Conservation (phyloP, 2,797 vertebrate genomes). For the Phylloscopus collybita region DNA sequence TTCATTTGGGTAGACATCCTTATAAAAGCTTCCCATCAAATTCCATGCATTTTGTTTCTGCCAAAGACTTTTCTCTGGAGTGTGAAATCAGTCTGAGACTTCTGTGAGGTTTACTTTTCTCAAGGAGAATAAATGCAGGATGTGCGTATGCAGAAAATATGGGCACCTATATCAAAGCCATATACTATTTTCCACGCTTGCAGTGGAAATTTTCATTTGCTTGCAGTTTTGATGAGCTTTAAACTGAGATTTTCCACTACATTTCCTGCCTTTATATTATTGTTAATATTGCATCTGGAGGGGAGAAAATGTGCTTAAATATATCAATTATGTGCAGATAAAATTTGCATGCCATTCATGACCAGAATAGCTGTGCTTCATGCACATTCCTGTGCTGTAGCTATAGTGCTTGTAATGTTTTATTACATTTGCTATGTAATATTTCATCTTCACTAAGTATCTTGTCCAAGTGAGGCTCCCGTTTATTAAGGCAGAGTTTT, state of each 20-base stretch:
- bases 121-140: constrained; percentile 2
- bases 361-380: neutral
- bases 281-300: neutral
- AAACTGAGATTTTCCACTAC: neutral
- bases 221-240: neutral
- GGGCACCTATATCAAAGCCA: neutral
- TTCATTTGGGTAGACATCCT: neutral
- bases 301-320: neutral
- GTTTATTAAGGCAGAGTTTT: neutral
- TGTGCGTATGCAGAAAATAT: neutral
- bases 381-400: neutral
- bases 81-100: neutral
- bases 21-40: neutral
- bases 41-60: neutral
- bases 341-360: neutral
- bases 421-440: neutral
- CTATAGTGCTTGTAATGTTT: neutral
- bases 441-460: neutral
- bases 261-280: neutral
- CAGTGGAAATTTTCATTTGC: constrained; percentile 16
- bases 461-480: neutral
- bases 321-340: neutral
- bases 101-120: neutral
- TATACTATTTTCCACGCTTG: neutral
- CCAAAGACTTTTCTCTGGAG: neutral